Evolutionary conservation across 2,797 vertebrate genomes (phyloP).

Genomic region (Liparis tanakae): DNA sequence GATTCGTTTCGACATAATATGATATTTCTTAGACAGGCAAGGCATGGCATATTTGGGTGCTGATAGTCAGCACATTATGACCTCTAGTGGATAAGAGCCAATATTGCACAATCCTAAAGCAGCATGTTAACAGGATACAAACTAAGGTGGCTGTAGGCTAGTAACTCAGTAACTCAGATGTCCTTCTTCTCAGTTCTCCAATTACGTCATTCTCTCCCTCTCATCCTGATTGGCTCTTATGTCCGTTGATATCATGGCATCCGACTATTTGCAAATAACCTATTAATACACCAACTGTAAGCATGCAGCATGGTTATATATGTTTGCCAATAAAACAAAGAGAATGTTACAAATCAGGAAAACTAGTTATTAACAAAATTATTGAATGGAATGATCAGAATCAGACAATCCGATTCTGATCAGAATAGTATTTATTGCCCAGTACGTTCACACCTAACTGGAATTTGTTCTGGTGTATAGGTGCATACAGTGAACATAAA

Average conservation of each 20-base stretch:
- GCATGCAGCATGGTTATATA: not conserved
- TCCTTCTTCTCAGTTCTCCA: not conserved
- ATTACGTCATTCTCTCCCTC: not conserved
- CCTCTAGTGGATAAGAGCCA: constrained; percentile 54
- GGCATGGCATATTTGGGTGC: not conserved
- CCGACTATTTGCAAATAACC: not conserved
- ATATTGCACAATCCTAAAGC: constrained; percentile 3
- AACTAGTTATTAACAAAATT: not conserved
- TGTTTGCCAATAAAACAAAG: not conserved
- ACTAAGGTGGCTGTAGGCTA: not conserved
- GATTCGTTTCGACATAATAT: not conserved
- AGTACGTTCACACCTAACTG: too few species aligned
- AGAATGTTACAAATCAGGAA: not conserved
- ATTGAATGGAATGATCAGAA: not conserved
- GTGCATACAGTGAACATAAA: too few species aligned
- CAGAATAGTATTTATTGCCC: too few species aligned
- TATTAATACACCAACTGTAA: constrained; percentile 3
- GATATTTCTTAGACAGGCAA: constrained; percentile 17
- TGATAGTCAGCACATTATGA: constrained; percentile 45
- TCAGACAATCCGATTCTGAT: too few species aligned
- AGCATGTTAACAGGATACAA: not conserved
- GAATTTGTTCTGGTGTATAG: too few species aligned
- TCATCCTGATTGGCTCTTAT: not conserved
- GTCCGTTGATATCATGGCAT: not conserved
- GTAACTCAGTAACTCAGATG: not conserved